Percentiles rank a stretch among this genome's conserved stretches.
These are phyloP conservation scores for Eulemur rubriventer DNA, from an alignment of 2,797 vertebrate genomes.

Conservation along the genomic window DNA sequence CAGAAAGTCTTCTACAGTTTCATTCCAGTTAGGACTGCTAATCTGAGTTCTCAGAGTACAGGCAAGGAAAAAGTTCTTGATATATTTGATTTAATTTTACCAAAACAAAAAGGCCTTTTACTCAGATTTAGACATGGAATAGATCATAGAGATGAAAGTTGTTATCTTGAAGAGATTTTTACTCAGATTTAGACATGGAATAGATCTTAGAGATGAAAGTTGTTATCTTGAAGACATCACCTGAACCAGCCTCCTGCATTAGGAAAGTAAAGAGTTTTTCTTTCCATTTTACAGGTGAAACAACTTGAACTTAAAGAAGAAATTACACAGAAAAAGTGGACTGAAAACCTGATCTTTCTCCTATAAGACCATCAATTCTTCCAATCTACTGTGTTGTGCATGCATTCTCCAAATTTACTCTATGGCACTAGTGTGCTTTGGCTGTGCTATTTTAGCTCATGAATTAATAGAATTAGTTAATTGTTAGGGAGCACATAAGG, in stretches of 20 bases:
- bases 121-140: neutral
- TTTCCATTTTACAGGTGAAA: neutral
- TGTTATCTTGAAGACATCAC: neutral
- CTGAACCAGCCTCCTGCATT: neutral
- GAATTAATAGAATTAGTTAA: neutral
- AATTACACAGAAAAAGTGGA: neutral
- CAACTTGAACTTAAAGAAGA: constrained; percentile 8
- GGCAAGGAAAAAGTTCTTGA: neutral
- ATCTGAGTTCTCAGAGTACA: neutral
- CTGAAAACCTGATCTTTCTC: neutral
- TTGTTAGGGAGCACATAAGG: neutral
- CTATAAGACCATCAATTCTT: neutral
- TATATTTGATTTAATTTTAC: neutral
- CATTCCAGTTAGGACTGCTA: neutral
- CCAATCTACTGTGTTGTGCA: neutral
- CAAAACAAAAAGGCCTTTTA: neutral
- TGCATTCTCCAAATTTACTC: neutral
- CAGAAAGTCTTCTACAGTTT: neutral
- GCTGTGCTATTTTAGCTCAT: neutral
- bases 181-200: neutral
- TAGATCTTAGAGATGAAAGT: neutral
- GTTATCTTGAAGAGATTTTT: neutral
- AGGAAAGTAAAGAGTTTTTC: neutral
- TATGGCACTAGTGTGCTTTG: neutral
- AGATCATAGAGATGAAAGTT: neutral